A percentile compares a stretch with the other conserved stretches of the same genome.
These are phyloP conservation scores for Cuniculus paca DNA, from an alignment of 2,797 vertebrate species.

Conservation along the genomic window DNA sequence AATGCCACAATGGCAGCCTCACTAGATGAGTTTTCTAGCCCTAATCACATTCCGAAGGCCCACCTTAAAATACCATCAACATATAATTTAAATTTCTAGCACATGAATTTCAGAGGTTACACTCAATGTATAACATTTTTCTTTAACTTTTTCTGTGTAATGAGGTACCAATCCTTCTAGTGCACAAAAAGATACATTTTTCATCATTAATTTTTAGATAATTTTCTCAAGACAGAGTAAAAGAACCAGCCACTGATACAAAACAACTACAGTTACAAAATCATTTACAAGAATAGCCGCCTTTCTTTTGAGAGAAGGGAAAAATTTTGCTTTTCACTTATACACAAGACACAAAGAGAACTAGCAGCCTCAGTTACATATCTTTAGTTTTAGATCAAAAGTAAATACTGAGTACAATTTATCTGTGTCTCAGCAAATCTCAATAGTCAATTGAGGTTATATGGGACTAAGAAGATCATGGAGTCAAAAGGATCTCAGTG, in stretches of 20 bases:
- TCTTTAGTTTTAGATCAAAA: not conserved
- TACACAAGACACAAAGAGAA: not conserved
- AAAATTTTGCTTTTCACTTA: not conserved
- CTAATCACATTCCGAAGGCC: not conserved
- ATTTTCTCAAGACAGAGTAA: slow-evolving; percentile 19
- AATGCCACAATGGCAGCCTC: not conserved
- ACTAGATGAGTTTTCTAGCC: not conserved
- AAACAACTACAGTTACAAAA: not conserved
- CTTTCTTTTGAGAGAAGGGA: not conserved
- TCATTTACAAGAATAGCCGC: not conserved
- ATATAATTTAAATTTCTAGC: not conserved
- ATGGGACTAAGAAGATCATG: not conserved
- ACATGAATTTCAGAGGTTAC: not conserved
- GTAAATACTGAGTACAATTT: not conserved
- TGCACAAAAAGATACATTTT: slow-evolving; percentile 12
- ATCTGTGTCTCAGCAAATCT: not conserved
- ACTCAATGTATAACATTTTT: not conserved
- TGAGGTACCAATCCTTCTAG: not conserved
- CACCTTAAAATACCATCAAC: not conserved
- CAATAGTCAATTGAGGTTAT: not conserved
- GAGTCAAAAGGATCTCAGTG: not conserved
- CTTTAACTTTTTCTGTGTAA: not conserved
- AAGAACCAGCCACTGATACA: not conserved
- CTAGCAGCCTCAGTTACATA: not conserved
- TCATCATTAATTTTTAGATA: not conserved